phyloP scores from a whole-genome alignment of 2,888 invertebrate genomes.

The Hyalella azteca region DNA sequence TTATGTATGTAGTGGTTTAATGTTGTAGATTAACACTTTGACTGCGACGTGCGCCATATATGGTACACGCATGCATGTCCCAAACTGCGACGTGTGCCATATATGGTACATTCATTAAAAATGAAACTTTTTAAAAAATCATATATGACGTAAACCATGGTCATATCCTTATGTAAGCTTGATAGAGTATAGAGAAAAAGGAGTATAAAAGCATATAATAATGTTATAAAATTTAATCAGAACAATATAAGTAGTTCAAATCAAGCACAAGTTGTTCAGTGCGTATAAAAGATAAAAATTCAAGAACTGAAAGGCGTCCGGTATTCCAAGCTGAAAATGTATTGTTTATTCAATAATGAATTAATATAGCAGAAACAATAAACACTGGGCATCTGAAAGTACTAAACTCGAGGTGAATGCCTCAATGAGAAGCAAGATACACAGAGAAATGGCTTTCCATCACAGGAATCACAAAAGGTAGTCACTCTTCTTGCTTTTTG shows the following conservation, averaged over 20 bases:
- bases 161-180: neutral
- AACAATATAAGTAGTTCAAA: neutral
- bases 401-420: conserved; percentile 13
- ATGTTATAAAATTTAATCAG: neutral
- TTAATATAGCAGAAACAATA: neutral
- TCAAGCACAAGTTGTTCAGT: neutral
- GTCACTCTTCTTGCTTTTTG: conserved; percentile 8
- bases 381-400: conserved; percentile 7
- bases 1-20: too few relatives aligned
- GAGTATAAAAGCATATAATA: conserved; percentile 6
- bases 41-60: neutral
- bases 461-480: conserved; percentile 17
- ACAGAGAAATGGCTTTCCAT: conserved; percentile 3
- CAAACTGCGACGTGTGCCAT: neutral
- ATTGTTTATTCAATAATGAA: neutral
- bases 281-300: neutral
- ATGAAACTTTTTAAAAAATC: neutral
- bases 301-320: neutral
- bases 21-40: neutral
- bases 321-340: conserved; percentile 1
- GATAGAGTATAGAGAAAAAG: neutral
- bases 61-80: neutral
- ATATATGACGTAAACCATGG: neutral
- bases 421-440: conserved; percentile 8
- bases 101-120: neutral